These are phyloP conservation scores for Arge pagana DNA, from an alignment of 2,888 invertebrate genomes.

Conservation along the genomic window DNA sequence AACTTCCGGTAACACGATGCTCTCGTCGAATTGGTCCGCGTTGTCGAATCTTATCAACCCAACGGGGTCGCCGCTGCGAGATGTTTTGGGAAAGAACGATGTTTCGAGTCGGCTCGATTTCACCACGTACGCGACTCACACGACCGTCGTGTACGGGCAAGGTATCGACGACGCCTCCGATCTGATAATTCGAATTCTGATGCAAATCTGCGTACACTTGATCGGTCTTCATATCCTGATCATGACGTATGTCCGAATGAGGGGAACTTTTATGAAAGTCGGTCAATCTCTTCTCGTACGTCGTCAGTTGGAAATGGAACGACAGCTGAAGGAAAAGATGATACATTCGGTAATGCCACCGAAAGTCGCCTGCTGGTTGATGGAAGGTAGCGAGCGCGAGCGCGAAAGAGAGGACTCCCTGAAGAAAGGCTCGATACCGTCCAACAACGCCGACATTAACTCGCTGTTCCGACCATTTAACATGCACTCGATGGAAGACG, in stretches of 20 bases:
- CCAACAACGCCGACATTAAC: constrained; percentile 68
- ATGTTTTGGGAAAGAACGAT: no score
- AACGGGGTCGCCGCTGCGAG: background rate
- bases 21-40: background rate
- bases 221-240: constrained; percentile 92
- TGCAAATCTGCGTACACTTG: constrained; percentile 88
- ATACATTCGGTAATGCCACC: constrained; percentile 98
- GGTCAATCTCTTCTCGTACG: constrained; percentile 91
- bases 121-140: background rate
- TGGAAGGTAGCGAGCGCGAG: constrained; percentile 74
- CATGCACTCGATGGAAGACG: constrained; percentile 95
- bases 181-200: constrained; percentile 72
- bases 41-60: background rate
- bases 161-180: constrained; percentile 45
- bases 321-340: constrained; percentile 95
- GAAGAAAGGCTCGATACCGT: constrained; percentile 55
- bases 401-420: constrained; percentile 63
- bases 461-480: constrained; percentile 93
- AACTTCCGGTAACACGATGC: background rate
- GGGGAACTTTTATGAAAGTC: constrained; percentile 95
- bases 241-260: constrained; percentile 90
- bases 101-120: no score
- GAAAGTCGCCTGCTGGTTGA: constrained; percentile 83
- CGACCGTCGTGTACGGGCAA: constrained; percentile 24
- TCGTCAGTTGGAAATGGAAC: constrained; percentile 89